Percentiles rank a stretch among this genome's conserved stretches.
Conservation (phyloP, 2,888 invertebrate species). For the Malachius bipustulatus region DNA sequence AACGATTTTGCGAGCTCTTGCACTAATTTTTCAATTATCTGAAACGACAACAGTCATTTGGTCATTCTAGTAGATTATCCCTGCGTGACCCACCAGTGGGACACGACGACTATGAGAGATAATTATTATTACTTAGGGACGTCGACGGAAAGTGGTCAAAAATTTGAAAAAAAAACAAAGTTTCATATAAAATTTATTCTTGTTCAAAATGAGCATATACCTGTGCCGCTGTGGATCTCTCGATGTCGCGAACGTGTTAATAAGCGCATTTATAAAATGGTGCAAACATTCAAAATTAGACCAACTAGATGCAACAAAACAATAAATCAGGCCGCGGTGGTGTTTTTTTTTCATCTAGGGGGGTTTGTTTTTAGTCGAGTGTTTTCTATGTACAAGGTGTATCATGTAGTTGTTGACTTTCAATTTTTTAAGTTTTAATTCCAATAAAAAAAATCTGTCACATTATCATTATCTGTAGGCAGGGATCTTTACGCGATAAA, state of each 20-base stretch:
- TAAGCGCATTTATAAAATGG: no score
- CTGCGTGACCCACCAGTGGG: slow-evolving; percentile 3
- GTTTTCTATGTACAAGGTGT: no score
- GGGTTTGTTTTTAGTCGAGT: no score
- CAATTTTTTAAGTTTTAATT: no score
- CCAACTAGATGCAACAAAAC: no score
- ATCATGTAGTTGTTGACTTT: no score
- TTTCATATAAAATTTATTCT: background rate
- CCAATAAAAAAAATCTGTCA: no score
- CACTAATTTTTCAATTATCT: slow-evolving; percentile 1
- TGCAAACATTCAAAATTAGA: no score
- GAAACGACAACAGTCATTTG: background rate
- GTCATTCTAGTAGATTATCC: background rate
- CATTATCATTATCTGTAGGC: no score
- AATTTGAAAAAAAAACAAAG: background rate
- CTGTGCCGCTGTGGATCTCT: background rate
- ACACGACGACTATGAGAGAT: slow-evolving; percentile 3
- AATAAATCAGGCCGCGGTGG: no score
- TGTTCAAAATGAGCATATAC: slow-evolving; percentile 2
- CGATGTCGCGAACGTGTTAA: slow-evolving; percentile 3
- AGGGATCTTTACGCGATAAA: no score
- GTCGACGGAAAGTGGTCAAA: background rate
- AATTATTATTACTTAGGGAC: slow-evolving; percentile 1
- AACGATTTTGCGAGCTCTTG: background rate
- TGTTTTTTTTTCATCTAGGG: no score